Evolutionary conservation across 2,888 invertebrate species (phyloP), one percentile per base, ranked within the genome.

Genomic region (Caenorhabditis japonica): DNA sequence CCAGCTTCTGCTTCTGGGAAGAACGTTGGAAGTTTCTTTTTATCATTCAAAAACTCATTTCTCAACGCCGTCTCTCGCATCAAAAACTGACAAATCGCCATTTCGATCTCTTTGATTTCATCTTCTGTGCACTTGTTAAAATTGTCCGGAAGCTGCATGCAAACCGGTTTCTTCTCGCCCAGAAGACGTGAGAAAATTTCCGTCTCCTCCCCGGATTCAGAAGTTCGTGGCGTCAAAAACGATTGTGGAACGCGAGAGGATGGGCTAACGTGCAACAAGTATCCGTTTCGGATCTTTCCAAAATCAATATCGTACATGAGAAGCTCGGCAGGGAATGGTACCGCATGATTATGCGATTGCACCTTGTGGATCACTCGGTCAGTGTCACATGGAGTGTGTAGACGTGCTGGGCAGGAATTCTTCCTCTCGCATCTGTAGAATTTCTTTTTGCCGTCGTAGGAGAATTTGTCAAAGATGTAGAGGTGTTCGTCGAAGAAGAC

Each of bases 351-450:
- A 34, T 64, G 64, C 0, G 4, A 23, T 19, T 64, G 55, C 8
- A 47, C 55, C 17, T 21, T 47, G 17, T 49, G 41, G 38, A 64
- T 64, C 4, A 64, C 56, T 21, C 49, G n/a, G 4, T 23, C 33
- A 10, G 39, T 46, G 12, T 64, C 55, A 15, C 33, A 25, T 5
- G 64, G 41, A 10, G 56, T 64, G 41, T 64, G 64, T 13, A 64
- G 17, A 12, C 64, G 39, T 1, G 64, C 55, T 10, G 55, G 33
- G n/a, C 64, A 64, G 21, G 55, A 23, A 25, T 55, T 56, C 55
- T 41, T 41, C 8, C 27, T 21, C 30, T 64, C 64, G 43, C 64
- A 64, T 23, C 64, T 36, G 38, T 30, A 64, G 55, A 64, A 64
- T 15, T 33, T 39, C 64, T 64, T 64, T 36, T 64, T 64, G 25